phyloP scores from a whole-genome alignment of 1,140 invertebrate genomes.

The Drepana arcuata region DNA sequence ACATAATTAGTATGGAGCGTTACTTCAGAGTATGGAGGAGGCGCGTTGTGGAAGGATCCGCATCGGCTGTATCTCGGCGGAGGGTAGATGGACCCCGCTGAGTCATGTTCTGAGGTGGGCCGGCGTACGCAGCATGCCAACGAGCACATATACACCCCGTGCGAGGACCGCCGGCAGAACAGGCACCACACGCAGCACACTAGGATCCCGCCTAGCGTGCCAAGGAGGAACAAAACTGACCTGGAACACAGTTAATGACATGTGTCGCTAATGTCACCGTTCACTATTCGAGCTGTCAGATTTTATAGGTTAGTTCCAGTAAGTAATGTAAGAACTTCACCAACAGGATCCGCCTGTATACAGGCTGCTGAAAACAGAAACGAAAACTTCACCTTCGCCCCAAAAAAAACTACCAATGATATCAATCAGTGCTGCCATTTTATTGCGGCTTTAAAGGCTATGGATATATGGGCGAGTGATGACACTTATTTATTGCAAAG shows the following conservation, averaged over 20 bases:
- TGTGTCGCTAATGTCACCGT: neutral
- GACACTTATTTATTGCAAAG: no score
- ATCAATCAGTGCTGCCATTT: neutral
- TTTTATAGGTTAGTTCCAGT: no score
- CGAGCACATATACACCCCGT: conserved; percentile 71
- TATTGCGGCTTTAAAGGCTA: no score
- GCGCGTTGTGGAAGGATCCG: conserved; percentile 82
- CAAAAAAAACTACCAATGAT: neutral
- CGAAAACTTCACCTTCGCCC: neutral
- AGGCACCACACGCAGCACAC: conserved; percentile 78
- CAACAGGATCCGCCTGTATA: no score
- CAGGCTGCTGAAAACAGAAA: neutral
- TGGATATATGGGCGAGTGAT: no score
- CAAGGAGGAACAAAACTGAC: conserved; percentile 52
- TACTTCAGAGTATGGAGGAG: conserved; percentile 88
- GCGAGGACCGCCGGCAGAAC: conserved; percentile 74
- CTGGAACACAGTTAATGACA: conserved; percentile 18
- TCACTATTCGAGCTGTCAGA: neutral
- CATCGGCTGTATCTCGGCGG: conserved; percentile 85
- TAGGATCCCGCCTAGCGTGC: conserved; percentile 72
- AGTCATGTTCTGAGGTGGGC: conserved; percentile 78
- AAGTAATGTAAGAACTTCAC: no score
- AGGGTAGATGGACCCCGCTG: conserved; percentile 81
- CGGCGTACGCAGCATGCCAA: conserved; percentile 41
- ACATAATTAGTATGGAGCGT: no score